phyloP scores from a whole-genome alignment of 2,888 invertebrate genomes.

The Baccha elongata region DNA sequence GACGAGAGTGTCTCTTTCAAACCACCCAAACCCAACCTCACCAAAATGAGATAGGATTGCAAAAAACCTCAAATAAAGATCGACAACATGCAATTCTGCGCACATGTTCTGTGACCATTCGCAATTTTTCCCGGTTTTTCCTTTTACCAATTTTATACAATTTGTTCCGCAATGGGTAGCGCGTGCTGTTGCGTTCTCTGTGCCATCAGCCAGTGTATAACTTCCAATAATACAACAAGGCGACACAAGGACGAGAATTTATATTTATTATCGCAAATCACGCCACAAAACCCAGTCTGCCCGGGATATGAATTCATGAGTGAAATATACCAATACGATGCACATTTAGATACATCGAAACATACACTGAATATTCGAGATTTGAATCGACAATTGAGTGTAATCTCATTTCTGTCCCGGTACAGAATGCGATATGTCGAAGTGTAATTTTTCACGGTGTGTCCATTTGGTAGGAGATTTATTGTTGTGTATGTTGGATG shows the following conservation, averaged over 20 bases:
- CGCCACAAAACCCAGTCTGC: constrained; percentile 46
- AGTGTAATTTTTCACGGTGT: constrained; percentile 56
- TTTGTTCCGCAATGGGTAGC: constrained; percentile 66
- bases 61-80: constrained; percentile 61
- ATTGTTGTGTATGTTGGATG: constrained; percentile 25
- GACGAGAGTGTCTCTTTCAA: constrained; percentile 21
- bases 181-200: constrained; percentile 43
- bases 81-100: constrained; percentile 70
- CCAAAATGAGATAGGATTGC: constrained; percentile 11
- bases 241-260: constrained; percentile 49
- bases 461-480: constrained; percentile 57
- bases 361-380: constrained; percentile 32
- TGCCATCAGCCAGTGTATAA: constrained; percentile 33
- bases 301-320: constrained; percentile 67
- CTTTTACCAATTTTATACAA: constrained; percentile 67
- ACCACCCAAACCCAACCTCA: not conserved
- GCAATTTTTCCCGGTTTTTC: constrained; percentile 46
- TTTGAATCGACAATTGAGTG: constrained; percentile 66
- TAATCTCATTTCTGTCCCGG: constrained; percentile 44
- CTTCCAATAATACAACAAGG: constrained; percentile 42
- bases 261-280: constrained; percentile 69
- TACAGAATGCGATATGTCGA: constrained; percentile 45
- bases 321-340: constrained; percentile 49
- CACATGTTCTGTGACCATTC: constrained; percentile 60
- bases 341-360: constrained; percentile 50